phyloP scores from a whole-genome alignment of 1,140 invertebrate species.

The Cyrtorhinus lividipennis region DNA sequence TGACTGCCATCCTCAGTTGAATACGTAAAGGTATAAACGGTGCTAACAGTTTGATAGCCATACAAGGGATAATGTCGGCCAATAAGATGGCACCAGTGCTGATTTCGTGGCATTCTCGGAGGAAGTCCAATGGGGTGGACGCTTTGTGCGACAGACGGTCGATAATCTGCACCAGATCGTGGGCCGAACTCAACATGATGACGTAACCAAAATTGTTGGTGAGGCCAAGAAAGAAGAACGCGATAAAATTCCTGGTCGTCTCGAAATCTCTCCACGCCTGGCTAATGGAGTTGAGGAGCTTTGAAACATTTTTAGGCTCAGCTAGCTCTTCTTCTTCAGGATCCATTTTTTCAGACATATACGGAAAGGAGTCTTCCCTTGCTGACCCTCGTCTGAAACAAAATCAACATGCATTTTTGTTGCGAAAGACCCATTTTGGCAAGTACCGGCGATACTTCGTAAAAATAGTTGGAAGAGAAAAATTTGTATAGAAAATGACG shows the following conservation, averaged over 20 bases:
- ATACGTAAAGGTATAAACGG: conserved; percentile 67
- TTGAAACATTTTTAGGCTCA: background rate
- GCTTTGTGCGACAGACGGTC: background rate
- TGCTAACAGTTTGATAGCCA: conserved; percentile 57
- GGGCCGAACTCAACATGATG: conserved; percentile 73
- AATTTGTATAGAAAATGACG: too few species aligned
- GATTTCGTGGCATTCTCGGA: conserved; percentile 44
- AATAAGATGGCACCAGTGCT: conserved; percentile 68
- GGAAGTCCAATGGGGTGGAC: background rate
- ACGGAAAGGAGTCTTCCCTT: too few species aligned
- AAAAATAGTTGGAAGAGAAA: too few species aligned
- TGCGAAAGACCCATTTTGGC: too few species aligned
- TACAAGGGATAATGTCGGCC: conserved; percentile 63
- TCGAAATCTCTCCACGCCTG: background rate
- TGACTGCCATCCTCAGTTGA: conserved; percentile 45
- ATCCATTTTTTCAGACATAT: too few species aligned
- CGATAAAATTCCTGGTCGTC: too few species aligned
- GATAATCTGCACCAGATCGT: conserved; percentile 43
- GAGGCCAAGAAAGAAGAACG: conserved; percentile 67
- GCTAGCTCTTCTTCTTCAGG: too few species aligned
- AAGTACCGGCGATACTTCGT: too few species aligned
- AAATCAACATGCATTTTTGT: too few species aligned
- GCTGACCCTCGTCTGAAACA: too few species aligned
- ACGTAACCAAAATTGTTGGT: conserved; percentile 84
- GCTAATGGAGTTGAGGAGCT: background rate